Evolutionary conservation across 2,113 vertebrate species (phyloP).

Genomic region (Dryoscopus gambensis): DNA sequence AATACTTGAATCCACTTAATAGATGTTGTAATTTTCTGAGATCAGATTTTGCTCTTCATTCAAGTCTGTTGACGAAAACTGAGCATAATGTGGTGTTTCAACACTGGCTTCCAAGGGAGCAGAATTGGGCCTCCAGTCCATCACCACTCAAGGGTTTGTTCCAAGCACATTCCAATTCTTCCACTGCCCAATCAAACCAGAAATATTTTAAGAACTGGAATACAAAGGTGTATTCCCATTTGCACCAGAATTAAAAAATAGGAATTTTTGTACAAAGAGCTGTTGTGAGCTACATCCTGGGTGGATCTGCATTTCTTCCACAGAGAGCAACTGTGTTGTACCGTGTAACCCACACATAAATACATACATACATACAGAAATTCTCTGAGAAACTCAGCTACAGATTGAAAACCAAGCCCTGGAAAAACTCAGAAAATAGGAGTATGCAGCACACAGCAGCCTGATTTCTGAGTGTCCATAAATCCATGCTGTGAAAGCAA

Average conservation of each 20-base stretch:
- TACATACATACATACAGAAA: not conserved
- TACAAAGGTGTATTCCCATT: not conserved
- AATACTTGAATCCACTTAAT: not conserved
- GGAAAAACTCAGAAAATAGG: not conserved
- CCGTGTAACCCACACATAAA: not conserved
- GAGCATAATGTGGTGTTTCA: not conserved
- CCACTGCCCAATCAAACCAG: not conserved
- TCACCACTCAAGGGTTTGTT: not conserved
- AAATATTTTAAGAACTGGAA: not conserved
- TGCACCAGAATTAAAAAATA: not conserved
- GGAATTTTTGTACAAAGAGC: not conserved
- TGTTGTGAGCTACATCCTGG: not conserved
- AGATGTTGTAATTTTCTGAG: not conserved
- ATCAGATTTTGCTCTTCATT: not conserved
- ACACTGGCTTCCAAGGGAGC: not conserved
- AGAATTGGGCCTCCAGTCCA: not conserved
- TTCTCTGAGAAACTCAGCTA: not conserved
- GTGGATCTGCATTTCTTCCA: not conserved
- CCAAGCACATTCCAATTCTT: not conserved
- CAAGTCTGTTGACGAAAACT: not conserved
- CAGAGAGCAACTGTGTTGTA: not conserved
- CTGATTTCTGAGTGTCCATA: not conserved
- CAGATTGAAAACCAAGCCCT: not conserved
- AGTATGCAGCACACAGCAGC: not conserved
- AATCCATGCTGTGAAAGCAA: not conserved